Base-by-base conservation (phyloP, 2,888 invertebrate genomes). In the Heterodera filipjevi region DNA sequence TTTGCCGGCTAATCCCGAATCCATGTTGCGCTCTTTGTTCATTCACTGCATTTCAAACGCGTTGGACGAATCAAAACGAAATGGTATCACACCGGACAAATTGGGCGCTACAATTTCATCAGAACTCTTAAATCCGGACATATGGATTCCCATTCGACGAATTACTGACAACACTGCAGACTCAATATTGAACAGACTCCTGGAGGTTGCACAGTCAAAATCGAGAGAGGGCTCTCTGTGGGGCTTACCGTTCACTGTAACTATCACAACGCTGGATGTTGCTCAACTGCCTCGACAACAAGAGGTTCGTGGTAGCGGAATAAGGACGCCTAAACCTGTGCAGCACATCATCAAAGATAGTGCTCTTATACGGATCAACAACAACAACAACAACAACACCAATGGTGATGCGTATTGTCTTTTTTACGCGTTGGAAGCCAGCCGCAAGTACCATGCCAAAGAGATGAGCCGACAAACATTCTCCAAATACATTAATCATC, bases 121-220 rank as follows among this genome's bases (percentile, higher is more conserved):
- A 27, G 22, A 73, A 12, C 35, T 73, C n/a, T n/a, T 73, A n/a
- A 44, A 73, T n/a, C 33, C n/a, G 1, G n/a, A 27, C 46, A 49
- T 73, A 27, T 73, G 73, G 73, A 73, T 73, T n/a, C 73, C 73
- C 0, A 49, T 73, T 3, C 33, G 73, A 22, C 33, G 64, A 22
- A 44, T 73, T 46, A 3, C 33, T 12, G 3, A 73, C 3, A 39
- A 73, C 1, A 73, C 73, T 0, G 27, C 35, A 1, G 73, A 73
- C 30, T 64, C 33, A 0, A 73, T 73, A 2, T 10, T 73, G 35
- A 73, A 22, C 10, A 2, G 49, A 2, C 49, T 73, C 2, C 73
- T 35, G 0, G 33, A 35, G 14, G 73, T 73, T 12, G 12, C 49
- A 2, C 73, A 73, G 39, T 49, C 49, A 14, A 73, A 73, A 16